phyloP scores from a whole-genome alignment of 2,797 vertebrate genomes.

The Karalla daura region DNA sequence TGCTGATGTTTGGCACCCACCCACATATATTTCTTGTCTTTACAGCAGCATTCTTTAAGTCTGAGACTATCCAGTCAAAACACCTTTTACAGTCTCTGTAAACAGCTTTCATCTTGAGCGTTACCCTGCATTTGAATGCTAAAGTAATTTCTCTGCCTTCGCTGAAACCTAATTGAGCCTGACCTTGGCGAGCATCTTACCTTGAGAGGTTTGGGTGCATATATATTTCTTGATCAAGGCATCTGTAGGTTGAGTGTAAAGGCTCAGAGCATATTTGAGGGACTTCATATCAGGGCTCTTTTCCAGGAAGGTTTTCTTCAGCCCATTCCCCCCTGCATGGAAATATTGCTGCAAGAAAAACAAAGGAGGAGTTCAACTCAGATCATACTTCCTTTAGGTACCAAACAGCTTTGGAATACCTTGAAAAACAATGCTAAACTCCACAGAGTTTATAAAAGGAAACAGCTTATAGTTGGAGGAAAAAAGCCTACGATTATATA shows the following conservation, averaged over 20 bases:
- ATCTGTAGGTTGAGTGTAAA: slow-evolving; percentile 98
- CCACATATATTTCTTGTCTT: neutral
- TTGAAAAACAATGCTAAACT: neutral
- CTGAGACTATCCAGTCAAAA: neutral
- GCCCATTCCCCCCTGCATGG: slow-evolving; percentile 96
- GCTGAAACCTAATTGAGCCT: slow-evolving; percentile 4
- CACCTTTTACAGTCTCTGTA: neutral
- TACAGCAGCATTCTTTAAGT: neutral
- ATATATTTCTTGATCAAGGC: slow-evolving; percentile 99
- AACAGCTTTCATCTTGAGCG: neutral
- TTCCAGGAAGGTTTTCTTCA: slow-evolving; percentile 98
- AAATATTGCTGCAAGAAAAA: slow-evolving; percentile 93
- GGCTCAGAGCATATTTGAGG: slow-evolving; percentile 95
- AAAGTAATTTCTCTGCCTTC: neutral
- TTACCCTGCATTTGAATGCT: neutral
- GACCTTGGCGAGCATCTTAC: slow-evolving; percentile 78
- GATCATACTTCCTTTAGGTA: neutral
- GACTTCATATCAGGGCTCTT: slow-evolving; percentile 97
- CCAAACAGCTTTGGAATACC: slow-evolving; percentile 1
- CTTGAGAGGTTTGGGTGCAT: slow-evolving; percentile 94
- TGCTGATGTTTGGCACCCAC: slow-evolving; percentile 7
- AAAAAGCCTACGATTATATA: slow-evolving; percentile 27
- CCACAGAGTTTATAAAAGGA: neutral
- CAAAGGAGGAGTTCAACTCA: neutral
- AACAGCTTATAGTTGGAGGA: slow-evolving; percentile 13